Evolutionary conservation across 2,888 invertebrate genomes (phyloP).

Genomic region (Drosophila prostipennis): DNA sequence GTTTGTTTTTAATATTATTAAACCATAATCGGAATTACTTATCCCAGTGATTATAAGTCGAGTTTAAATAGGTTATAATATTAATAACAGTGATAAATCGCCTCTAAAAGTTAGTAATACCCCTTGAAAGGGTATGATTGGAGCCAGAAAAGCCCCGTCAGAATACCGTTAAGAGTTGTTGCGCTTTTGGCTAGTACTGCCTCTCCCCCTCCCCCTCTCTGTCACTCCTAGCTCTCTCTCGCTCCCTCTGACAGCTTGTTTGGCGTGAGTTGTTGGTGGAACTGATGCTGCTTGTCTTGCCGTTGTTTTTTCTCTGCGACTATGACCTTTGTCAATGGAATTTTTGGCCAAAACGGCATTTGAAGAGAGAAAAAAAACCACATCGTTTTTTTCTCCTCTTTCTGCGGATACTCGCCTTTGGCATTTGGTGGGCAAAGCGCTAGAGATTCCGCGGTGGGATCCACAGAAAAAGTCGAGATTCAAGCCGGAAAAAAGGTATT

Average conservation of each 20-base stretch:
- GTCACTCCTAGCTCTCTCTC: conserved; percentile 21
- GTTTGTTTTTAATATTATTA: too few relatives aligned
- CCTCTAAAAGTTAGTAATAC: background rate
- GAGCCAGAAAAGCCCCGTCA: conserved; percentile 36
- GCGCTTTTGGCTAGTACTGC: conserved; percentile 48
- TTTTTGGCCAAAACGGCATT: conserved; percentile 54
- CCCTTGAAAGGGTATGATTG: conserved; percentile 2
- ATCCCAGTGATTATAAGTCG: too few relatives aligned
- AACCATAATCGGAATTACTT: too few relatives aligned
- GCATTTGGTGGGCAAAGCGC: conserved; percentile 28
- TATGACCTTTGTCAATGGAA: conserved; percentile 77
- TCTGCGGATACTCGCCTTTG: conserved; percentile 21
- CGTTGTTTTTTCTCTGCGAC: conserved; percentile 59
- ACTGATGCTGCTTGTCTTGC: conserved; percentile 38
- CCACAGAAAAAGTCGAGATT: background rate
- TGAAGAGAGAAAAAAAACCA: conserved; percentile 17
- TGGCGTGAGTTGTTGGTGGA: conserved; percentile 20
- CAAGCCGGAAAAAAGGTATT: conserved; percentile 35
- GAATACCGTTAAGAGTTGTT: conserved; percentile 77
- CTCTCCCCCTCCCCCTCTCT: background rate
- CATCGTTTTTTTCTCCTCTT: conserved; percentile 17
- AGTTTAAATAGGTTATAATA: too few relatives aligned
- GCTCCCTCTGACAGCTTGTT: conserved; percentile 28
- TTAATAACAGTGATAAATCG: background rate
- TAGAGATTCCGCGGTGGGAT: conserved; percentile 35